Evolutionary conservation across 2,888 invertebrate species (phyloP).

Genomic region (Gandaritis pyraliata): DNA sequence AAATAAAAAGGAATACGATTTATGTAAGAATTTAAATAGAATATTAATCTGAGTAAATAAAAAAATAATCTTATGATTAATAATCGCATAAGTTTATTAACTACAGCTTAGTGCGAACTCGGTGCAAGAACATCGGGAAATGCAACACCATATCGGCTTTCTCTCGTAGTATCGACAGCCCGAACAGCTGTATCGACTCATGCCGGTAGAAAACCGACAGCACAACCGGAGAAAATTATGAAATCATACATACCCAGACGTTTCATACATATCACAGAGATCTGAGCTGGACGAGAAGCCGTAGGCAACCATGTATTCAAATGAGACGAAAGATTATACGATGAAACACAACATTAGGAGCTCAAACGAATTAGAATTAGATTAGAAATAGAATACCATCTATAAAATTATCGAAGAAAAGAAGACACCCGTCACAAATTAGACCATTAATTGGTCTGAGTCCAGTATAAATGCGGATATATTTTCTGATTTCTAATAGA

Average conservation of each 20-base stretch:
- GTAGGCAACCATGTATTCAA: not conserved
- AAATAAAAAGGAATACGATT: no score
- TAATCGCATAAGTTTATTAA: slow-evolving; percentile 49
- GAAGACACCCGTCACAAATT: not conserved
- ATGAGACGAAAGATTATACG: not conserved
- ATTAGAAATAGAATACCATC: not conserved
- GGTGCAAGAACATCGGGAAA: slow-evolving; percentile 70
- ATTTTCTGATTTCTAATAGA: not conserved
- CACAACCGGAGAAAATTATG: slow-evolving; percentile 69
- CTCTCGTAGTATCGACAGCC: slow-evolving; percentile 53
- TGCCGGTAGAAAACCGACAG: slow-evolving; percentile 66
- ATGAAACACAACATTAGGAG: not conserved
- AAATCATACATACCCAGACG: slow-evolving; percentile 56
- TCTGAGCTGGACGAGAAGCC: slow-evolving; percentile 1
- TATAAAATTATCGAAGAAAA: not conserved
- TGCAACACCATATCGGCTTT: slow-evolving; percentile 74
- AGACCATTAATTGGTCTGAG: not conserved
- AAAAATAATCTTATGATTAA: not conserved
- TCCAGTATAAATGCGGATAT: not conserved
- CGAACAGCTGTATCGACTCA: slow-evolving; percentile 65
- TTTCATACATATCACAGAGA: slow-evolving; percentile 35
- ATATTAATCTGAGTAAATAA: no score
- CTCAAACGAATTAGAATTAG: not conserved
- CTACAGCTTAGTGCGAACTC: slow-evolving; percentile 23
- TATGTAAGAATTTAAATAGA: no score